phyloP scores from a whole-genome alignment of 2,113 vertebrate genomes.

The Gila orcuttii region DNA sequence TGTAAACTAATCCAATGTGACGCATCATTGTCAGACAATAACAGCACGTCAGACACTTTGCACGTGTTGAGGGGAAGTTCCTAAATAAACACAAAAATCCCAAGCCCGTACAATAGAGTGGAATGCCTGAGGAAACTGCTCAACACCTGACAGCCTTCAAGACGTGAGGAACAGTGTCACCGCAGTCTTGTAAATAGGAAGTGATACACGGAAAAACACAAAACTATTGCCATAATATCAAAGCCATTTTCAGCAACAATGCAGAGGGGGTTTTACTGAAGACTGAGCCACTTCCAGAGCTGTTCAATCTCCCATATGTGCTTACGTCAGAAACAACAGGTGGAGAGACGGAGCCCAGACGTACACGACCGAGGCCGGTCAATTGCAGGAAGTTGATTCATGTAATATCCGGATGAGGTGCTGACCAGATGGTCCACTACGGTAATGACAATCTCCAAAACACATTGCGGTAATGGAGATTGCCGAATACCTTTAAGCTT shows the following conservation, averaged over 20 bases:
- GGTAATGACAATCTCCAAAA: slow-evolving; percentile 43
- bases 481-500: slow-evolving; percentile 37
- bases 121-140: slow-evolving; percentile 72
- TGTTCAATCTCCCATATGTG: slow-evolving; percentile 30
- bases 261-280: slow-evolving; percentile 61
- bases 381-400: slow-evolving; percentile 71
- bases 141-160: slow-evolving; percentile 74
- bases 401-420: slow-evolving; percentile 68
- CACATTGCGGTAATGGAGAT: slow-evolving; percentile 2
- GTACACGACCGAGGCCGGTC: slow-evolving; percentile 56
- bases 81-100: slow-evolving; percentile 62
- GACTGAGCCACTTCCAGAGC: slow-evolving; percentile 65
- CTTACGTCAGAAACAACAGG: slow-evolving; percentile 60
- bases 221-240: slow-evolving; percentile 49
- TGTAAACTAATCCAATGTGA: slow-evolving; percentile 16
- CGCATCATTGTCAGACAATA: slow-evolving; percentile 24
- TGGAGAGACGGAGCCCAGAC: slow-evolving; percentile 44
- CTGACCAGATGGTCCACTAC: slow-evolving; percentile 69
- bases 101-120: slow-evolving; percentile 51
- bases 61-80: slow-evolving; percentile 58
- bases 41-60: slow-evolving; percentile 43
- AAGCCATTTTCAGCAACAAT: slow-evolving; percentile 64
- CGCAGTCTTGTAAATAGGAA: slow-evolving; percentile 70
- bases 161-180: slow-evolving; percentile 53
- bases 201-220: slow-evolving; percentile 54